Base-by-base conservation (phyloP, 2,113 vertebrate species). In the Bujurquina vittata region DNA sequence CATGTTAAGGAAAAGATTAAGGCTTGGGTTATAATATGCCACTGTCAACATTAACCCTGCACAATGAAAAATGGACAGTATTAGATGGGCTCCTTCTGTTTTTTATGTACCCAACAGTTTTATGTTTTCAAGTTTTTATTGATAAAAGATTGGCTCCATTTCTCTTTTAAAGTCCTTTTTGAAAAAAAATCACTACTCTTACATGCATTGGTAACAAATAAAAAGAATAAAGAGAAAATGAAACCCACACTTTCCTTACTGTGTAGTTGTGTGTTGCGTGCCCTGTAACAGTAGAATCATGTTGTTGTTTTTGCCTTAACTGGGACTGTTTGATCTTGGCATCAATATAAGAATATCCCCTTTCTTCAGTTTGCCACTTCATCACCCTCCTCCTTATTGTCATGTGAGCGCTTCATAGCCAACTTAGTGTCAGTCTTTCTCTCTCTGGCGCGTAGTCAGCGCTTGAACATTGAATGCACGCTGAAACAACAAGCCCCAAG, bases 401-500 rank as follows among this genome's bases (percentile, higher is more conserved):
- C 72, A 61, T 79, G 67, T 6, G 20, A 72, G 61, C 84, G 31
- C 91, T 84, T 84, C 80, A 76, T 91, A 74, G 87, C 91, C 91
- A 90, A 81, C 84, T 61, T 23, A 26, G 63, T 79, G 82, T 90
- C 92, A 89, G 59, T 92, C 79, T 84, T 65, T 75, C 57, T 56
- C 43, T 79, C 12, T 76, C 31, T 40, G 46, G 23, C n/a, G 20
- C 18, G 18, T 46, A 63, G 77, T 81, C 61, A 26, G 31, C 73
- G 67, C 75, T 77, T 81, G 72, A 87, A 77, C 76, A 52, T 89
- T 80, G 73, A 84, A 91, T 90, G 81, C 83, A 77, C 85, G 90
- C 90, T 93, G 90, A 94, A 95, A 94, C 86, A 95, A 94, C 94
- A 94, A 85, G 87, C 81, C 82, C 87, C 63, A 33, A 89, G 62